These are phyloP conservation scores for Camptogramma bilineatum DNA, from an alignment of 2,888 invertebrate species.

Conservation along the genomic window DNA sequence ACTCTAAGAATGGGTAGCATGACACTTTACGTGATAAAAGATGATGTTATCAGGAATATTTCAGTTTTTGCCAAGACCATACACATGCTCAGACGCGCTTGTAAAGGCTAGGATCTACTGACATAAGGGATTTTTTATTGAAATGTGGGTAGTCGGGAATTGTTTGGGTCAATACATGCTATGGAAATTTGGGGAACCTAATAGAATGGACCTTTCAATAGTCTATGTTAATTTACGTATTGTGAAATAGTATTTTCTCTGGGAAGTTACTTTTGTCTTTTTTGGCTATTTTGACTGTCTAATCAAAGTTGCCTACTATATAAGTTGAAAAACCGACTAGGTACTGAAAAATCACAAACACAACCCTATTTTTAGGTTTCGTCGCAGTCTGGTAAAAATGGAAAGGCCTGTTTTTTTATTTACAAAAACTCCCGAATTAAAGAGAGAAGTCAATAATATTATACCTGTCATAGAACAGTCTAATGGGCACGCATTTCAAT, in stretches of 20 bases:
- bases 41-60: conserved; percentile 58
- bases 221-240: conserved; percentile 11
- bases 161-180: conserved; percentile 42
- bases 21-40: conserved; percentile 66
- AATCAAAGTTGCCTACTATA: too few species aligned
- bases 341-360: too few species aligned
- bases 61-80: conserved; percentile 55
- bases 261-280: neutral
- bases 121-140: conserved; percentile 48
- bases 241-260: conserved; percentile 7
- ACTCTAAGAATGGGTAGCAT: conserved; percentile 53
- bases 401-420: too few species aligned
- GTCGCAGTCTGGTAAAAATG: too few species aligned
- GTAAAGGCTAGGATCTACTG: conserved; percentile 48
- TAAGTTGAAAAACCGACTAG: too few species aligned
- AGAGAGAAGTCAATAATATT: neutral
- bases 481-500: neutral
- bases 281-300: neutral
- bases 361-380: too few species aligned
- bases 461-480: neutral
- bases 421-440: too few species aligned
- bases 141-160: conserved; percentile 41
- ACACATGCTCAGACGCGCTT: conserved; percentile 49
- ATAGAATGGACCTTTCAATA: conserved; percentile 10
- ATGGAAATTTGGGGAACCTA: conserved; percentile 38